Percentiles rank a stretch among this genome's conserved stretches.
phyloP scores from a whole-genome alignment of 1,140 invertebrate species.

The Melanaphis sacchari region DNA sequence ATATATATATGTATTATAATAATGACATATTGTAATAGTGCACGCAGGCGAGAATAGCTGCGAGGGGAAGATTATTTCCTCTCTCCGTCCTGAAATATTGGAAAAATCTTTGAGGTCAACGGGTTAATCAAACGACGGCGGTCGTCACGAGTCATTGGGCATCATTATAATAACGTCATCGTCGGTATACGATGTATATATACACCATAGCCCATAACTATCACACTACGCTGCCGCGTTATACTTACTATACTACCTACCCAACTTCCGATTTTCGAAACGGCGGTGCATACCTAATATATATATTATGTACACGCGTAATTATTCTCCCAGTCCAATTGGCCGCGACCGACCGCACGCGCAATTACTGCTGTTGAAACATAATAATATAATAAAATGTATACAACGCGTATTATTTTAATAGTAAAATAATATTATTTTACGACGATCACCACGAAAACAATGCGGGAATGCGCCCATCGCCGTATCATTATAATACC shows the following conservation, averaged over 20 bases:
- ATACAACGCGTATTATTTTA: neutral
- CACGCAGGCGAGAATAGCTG: neutral
- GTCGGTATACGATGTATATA: neutral
- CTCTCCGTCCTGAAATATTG: neutral
- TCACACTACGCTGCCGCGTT: neutral
- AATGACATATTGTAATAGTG: neutral
- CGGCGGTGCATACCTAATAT: neutral
- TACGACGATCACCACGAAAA: neutral
- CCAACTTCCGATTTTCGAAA: neutral
- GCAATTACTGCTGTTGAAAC: neutral
- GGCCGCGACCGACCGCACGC: neutral
- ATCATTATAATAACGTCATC: neutral
- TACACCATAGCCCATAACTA: neutral
- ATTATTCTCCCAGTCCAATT: neutral
- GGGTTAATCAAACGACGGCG: conserved; percentile 1
- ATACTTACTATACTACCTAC: neutral
- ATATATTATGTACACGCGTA: neutral
- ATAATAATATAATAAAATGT: neutral
- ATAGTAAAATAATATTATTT: conserved; percentile 18
- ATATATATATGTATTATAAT: neutral
- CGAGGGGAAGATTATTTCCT: neutral
- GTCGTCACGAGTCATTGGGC: conserved; percentile 37
- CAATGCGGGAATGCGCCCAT: neutral
- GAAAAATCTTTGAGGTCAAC: conserved; percentile 39
- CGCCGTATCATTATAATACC: neutral